These are phyloP conservation scores for Leptinotarsa defecta DNA, from an alignment of 1,140 invertebrate species.

Conservation along the genomic window DNA sequence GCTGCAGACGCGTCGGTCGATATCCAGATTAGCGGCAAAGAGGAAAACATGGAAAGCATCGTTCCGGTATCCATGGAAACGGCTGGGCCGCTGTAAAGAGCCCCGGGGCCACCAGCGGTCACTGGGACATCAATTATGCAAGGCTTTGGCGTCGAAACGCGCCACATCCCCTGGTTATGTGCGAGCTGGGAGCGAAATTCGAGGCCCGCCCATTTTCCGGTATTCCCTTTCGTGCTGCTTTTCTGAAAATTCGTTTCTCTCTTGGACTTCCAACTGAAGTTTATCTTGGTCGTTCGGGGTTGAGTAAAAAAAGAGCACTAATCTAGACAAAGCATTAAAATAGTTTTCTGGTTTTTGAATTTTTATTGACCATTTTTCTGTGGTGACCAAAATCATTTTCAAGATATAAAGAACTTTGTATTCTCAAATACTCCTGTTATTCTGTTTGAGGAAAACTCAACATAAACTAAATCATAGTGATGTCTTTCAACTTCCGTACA, in stretches of 20 bases:
- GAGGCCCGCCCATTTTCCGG: background rate
- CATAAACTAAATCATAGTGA: too few relatives aligned
- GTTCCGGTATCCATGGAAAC: constrained; percentile 35
- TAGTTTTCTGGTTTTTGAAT: too few relatives aligned
- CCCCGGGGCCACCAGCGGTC: constrained; percentile 8
- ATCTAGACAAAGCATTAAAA: too few relatives aligned
- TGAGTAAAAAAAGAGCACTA: background rate
- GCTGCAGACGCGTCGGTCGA: constrained; percentile 33
- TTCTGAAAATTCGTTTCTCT: background rate
- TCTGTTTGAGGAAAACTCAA: too few relatives aligned
- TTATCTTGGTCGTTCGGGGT: background rate
- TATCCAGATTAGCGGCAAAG: constrained; percentile 27
- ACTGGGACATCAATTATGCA: constrained; percentile 20
- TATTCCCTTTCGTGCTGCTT: background rate
- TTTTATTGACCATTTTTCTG: too few relatives aligned
- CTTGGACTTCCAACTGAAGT: background rate
- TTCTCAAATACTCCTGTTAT: too few relatives aligned
- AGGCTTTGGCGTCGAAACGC: constrained; percentile 10
- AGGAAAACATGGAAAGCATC: constrained; percentile 34
- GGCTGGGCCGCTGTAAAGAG: constrained; percentile 28
- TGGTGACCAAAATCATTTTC: too few relatives aligned
- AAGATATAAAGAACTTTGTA: too few relatives aligned
- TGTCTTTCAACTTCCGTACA: too few relatives aligned
- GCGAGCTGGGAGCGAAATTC: background rate
- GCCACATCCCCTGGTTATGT: background rate